Percentiles rank a stretch among this genome's conserved stretches.
Conservation (phyloP, 1,140 invertebrate species). For the Drosophila pseudoananassae region DNA sequence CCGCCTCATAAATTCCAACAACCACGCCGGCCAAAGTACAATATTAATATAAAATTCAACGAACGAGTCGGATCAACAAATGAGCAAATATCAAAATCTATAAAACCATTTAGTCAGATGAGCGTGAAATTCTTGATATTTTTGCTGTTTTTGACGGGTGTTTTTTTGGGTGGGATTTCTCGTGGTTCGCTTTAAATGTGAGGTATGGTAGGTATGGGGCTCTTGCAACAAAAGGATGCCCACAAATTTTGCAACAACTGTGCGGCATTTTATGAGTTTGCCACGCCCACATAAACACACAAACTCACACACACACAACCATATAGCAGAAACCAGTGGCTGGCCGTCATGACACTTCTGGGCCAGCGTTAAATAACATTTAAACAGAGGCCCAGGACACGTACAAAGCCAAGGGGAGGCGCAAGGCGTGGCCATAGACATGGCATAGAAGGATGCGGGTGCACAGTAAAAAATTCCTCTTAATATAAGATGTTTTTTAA, state of each 20-base stretch:
- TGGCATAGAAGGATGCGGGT: constrained; percentile 46
- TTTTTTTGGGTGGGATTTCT: constrained; percentile 26
- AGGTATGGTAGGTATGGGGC: constrained; percentile 4
- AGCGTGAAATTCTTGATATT: constrained; percentile 66
- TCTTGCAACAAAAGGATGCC: constrained; percentile 31
- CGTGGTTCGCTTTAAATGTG: constrained; percentile 22
- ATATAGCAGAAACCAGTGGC: constrained; percentile 32
- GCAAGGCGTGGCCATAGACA: constrained; percentile 13
- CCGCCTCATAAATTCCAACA: constrained; percentile 75
- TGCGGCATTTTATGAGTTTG: constrained; percentile 69
- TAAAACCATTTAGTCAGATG: constrained; percentile 79
- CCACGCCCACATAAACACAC: constrained; percentile 44
- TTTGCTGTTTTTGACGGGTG: constrained; percentile 1
- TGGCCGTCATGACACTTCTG: constrained; percentile 59
- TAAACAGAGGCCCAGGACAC: constrained; percentile 65
- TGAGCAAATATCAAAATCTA: constrained; percentile 76
- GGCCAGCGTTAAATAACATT: constrained; percentile 75
- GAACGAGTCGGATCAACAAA: constrained; percentile 60
- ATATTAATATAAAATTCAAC: constrained; percentile 53
- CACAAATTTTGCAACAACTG: constrained; percentile 74
- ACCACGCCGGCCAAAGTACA: constrained; percentile 30
- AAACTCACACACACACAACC: constrained; percentile 4
- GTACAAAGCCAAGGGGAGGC: constrained; percentile 36
- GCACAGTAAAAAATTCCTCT: constrained; percentile 3
- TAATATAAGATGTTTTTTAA: background rate